Conservation (phyloP, 2,113 vertebrate species). For the Hypocryptadius cinnamomeus region DNA sequence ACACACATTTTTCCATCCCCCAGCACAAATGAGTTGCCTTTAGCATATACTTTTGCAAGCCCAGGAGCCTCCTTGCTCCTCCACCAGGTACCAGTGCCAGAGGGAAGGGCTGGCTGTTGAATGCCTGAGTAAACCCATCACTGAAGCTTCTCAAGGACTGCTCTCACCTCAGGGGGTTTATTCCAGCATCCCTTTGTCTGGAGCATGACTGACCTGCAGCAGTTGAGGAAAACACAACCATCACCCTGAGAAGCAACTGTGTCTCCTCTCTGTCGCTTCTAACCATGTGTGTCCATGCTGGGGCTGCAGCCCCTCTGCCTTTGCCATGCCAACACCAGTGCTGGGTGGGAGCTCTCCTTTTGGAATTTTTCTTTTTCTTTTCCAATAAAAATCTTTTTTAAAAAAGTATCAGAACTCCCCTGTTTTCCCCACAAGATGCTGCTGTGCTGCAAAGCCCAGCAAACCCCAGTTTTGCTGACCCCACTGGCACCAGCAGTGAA, state of each 20-base stretch:
- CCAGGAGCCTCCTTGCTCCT: background rate
- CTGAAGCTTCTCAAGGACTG: background rate
- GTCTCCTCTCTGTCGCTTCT: background rate
- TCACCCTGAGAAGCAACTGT: background rate
- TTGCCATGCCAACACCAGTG: background rate
- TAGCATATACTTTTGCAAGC: background rate
- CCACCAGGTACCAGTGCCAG: rapidly evolving
- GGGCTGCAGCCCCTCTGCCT: background rate
- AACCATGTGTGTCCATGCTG: background rate
- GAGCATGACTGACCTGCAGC: background rate
- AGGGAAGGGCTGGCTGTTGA: background rate
- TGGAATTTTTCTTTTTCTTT: slow-evolving; percentile 36
- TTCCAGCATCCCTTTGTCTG: background rate
- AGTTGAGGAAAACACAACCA: background rate
- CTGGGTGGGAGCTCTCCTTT: slow-evolving; percentile 25
- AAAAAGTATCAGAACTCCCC: background rate
- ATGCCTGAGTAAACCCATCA: background rate
- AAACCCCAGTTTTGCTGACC: background rate
- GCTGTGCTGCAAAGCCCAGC: background rate
- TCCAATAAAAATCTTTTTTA: slow-evolving; percentile 59
- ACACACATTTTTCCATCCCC: background rate
- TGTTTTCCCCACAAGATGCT: background rate
- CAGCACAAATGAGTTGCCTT: background rate
- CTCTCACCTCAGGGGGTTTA: background rate
- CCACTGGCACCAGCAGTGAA: background rate